Evolutionary conservation across 2,888 invertebrate genomes (phyloP), one percentile per base, ranked within the genome.

Genomic region (Ophonus ardosiacus): DNA sequence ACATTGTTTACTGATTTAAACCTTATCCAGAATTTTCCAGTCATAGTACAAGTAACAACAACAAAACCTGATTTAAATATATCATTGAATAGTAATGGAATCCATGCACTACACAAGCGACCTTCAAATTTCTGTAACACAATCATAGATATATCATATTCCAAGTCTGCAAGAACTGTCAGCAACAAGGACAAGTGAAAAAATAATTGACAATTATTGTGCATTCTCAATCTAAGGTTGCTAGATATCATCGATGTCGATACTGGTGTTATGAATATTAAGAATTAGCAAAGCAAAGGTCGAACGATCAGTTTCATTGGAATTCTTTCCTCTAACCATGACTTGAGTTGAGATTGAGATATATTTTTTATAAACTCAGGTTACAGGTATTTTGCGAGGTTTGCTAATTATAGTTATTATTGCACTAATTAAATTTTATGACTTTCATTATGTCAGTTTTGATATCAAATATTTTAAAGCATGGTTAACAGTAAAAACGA

Each of bases 181-280:
- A 13, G 13, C 63, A 17, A 18, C 59, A 63, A 63, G 63, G 63
- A 63, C 63, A 63, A 21, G 63, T 61, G 61, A 61, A 61, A 18
- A 61, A 61, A 61, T 61, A 17, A 61, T 61, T 71, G 71, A 71
- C 71, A 43, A 38, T 71, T 71, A 38, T 71, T 71, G 40, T 71
- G 71, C 71, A 71, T 71, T 71, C 31, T 71, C 38, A 40, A 40
- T 31, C 71, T 71, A 71, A 71, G 71, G 71, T 71, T 63, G 63
- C 63, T 63, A 8, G 18, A 21, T 21, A 10, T 18, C 18, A 6
- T 17, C 17, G 18, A 61, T 8, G 5, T n/a, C 56, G 56, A 21
- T 21, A 61, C 10, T 21, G 61, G 4, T 61, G 43, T 18, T 24
- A 63, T 63, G 63, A 63, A 63, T 63, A 63, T 63, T 63, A 63